Base-by-base conservation (phyloP, 2,113 vertebrate species). In the Lophochroa leadbeateri region DNA sequence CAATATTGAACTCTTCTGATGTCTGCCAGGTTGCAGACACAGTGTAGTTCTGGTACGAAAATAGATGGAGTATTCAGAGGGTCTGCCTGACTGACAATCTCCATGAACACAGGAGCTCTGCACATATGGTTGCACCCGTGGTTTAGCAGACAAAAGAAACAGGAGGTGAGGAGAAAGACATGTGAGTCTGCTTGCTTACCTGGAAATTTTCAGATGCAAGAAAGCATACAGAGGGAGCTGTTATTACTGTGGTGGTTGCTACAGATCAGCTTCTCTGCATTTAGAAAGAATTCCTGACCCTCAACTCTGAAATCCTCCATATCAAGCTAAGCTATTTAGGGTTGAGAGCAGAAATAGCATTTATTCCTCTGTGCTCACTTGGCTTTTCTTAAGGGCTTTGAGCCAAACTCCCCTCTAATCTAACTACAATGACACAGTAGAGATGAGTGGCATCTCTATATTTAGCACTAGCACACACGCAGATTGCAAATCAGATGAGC, bases 91-190 rank as follows among this genome's bases (percentile, higher is more conserved):
- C 35, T 46, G 47, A 46, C 21, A 5, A 19, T 60, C 37, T 21
- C 43, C 37, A 7, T 10, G 25, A 44, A 18, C 41, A 68, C 17
- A 53, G 13, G 31, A 82, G 23, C 57, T 76, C 65, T 55, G 33
- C 39, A 50, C 10, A 19, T 2, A 9, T 1, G 13, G 28, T 27
- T 74, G 9, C 14, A 60, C 5, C 17, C 10, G 6, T 3, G 9
- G 43, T 46, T 57, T 6, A 76, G 33, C n/a, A 84, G 46, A 53
- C 10, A 82, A 17, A 27, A 86, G 16, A 63, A 81, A 52, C 19
- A 44, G 29, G 16, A 61, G 27, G 15, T 16, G 50, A 88, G 53
- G 17, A 77, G 23, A 23, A 65, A 53, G 17, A 15, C 17, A 20
- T 4, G 9, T 12, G 82, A 65, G 76, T 9, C 31, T 90, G 19